Conservation (phyloP, 2,888 invertebrate species). For the Timandra comae region DNA sequence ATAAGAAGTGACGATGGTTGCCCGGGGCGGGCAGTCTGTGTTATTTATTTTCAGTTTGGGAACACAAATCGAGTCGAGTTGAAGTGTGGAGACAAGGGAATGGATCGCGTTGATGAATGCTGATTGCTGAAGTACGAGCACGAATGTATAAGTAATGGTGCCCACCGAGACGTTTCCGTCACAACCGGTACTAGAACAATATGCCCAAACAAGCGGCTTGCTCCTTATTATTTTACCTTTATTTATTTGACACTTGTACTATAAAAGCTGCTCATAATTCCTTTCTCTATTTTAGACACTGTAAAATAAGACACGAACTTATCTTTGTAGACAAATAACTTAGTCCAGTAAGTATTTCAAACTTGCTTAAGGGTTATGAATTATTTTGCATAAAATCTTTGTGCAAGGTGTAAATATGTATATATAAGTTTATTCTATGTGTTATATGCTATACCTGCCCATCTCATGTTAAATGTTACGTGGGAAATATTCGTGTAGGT, state of each 20-base stretch:
- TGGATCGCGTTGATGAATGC: conserved; percentile 71
- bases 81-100: conserved; percentile 55
- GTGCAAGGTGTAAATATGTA: too few relatives aligned
- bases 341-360: too few relatives aligned
- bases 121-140: conserved; percentile 73
- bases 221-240: conserved; percentile 38
- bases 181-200: conserved; percentile 72
- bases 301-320: too few relatives aligned
- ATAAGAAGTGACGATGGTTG: conserved; percentile 23
- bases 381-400: too few relatives aligned
- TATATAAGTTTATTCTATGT: too few relatives aligned
- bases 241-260: conserved; percentile 14
- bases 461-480: too few relatives aligned
- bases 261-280: conserved; percentile 2
- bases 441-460: too few relatives aligned
- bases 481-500: too few relatives aligned
- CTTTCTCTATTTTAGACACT: too few relatives aligned
- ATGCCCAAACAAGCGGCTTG: conserved; percentile 61
- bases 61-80: conserved; percentile 61
- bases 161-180: conserved; percentile 66
- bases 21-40: conserved; percentile 23
- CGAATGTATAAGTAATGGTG: conserved; percentile 72
- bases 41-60: conserved; percentile 53
- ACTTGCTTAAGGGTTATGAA: too few relatives aligned
- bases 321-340: too few relatives aligned